Percentiles rank a stretch among this genome's conserved stretches.
These are phyloP conservation scores for Eupleurogrammus muticus DNA, from an alignment of 2,797 vertebrate genomes.

Conservation along the genomic window DNA sequence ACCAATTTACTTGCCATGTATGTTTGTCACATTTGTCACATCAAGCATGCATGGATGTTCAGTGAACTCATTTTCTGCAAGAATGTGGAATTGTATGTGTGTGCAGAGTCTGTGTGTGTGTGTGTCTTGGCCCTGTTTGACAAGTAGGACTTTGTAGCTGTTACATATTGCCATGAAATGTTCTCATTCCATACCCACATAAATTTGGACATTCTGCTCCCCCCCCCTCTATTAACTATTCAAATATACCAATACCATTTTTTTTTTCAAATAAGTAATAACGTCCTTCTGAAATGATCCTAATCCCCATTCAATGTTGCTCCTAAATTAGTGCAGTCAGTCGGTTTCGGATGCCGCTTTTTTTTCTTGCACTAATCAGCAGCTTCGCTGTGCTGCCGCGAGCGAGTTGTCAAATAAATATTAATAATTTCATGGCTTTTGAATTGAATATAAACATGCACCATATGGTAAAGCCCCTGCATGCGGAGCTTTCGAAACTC, in stretches of 20 bases:
- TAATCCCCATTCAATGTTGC: background rate
- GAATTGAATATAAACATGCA: background rate
- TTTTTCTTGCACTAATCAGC: slow-evolving; percentile 10
- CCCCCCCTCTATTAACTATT: background rate
- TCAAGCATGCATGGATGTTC: slow-evolving; percentile 70
- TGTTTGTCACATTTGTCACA: slow-evolving; percentile 68
- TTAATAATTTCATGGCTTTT: background rate
- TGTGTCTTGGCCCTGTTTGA: slow-evolving; percentile 14
- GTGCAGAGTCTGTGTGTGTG: slow-evolving; percentile 3
- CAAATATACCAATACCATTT: background rate
- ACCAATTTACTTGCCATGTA: slow-evolving; percentile 75
- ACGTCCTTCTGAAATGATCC: slow-evolving; percentile 8
- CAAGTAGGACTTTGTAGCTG: slow-evolving; percentile 22
- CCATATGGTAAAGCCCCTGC: no score
- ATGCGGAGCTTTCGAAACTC: background rate
- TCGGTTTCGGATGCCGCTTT: slow-evolving; percentile 23
- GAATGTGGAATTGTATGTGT: slow-evolving; percentile 41
- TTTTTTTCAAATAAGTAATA: background rate
- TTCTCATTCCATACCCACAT: background rate
- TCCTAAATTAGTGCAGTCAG: background rate
- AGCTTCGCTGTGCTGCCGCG: background rate
- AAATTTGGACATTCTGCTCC: background rate
- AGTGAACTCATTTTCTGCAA: slow-evolving; percentile 65
- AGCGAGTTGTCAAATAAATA: background rate
- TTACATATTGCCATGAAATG: background rate